Base-by-base conservation (phyloP, 2,888 invertebrate genomes). In the Saturnia pavonia region DNA sequence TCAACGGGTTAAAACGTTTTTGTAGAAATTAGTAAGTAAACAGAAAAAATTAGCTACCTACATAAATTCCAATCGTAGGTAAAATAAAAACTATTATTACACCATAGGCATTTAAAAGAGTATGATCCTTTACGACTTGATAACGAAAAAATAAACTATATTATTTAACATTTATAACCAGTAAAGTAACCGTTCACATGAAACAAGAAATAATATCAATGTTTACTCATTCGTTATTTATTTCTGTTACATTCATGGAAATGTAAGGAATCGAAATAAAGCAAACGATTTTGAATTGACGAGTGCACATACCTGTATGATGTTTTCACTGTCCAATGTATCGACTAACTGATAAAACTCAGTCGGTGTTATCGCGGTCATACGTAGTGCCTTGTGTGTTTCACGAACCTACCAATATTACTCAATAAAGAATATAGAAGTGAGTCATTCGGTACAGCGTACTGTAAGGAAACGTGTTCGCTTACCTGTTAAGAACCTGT, bases 261-360 rank as follows among this genome's bases (percentile, higher is more conserved):
- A 16, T 42, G 43, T 11, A 22, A 66, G 51, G 42, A 42, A 51
- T 14, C 11, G 27, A 12, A 14, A 51, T 22, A 40, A 66, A 48
- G 25, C 27, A 40, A 70, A 48, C 48, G 25, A 51, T 34, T 51
- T 54, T 42, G 43, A 27, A 57, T 66, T 40, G 34, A 66, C 48
- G 54, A 70, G 40, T 45, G 11, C 71, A 73, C 80, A 63, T 73
- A 82, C 83, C 81, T 79, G 73, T 78, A 72, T 76, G 74, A 74
- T 72, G 74, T 73, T 74, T 74, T 72, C 73, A 72, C 60, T 48
- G 70, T 72, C 71, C 71, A 69, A 69, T 73, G 71, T 82, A 84
- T 82, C 82, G 82, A 84, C 82, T 75, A 79, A 82, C 81, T 84
- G 85, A 86, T 87, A 85, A 79, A 71, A 70, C 69, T 69, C 60